Evolutionary conservation across 2,888 invertebrate species (phyloP), one percentile per base, ranked within the genome.

Genomic region (Drosophila eohydei): DNA sequence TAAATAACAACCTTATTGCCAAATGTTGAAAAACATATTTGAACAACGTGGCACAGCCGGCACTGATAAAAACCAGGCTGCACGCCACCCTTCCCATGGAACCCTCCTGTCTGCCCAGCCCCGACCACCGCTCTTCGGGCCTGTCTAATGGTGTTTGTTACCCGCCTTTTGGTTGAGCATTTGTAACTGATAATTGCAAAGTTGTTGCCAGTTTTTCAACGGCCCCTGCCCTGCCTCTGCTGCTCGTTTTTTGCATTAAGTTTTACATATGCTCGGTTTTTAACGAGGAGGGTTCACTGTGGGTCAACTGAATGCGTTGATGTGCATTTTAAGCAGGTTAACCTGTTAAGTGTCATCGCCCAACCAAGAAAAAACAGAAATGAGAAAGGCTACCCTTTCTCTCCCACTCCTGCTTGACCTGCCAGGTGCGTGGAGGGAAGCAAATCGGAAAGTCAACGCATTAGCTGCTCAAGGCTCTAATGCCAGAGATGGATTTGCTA

Each of bases 1-100:
- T 87, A 91, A 90, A 87, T 87, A 88, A 91, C 88, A 91, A 88
- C 88, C 88, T 89, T 89, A 91, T 91, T 89, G 91, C 89, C 89
- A 85, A 79, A 76, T 80, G 80, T 64, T 71, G 36, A 68, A 69
- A 80, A 80, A 80, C 83, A 80, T 83, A 80, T 82, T 80, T 75
- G 46, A 56, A 2, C 34, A 21, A 52, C 34, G 21, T 48, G 48
- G 36, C 26, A 36, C 32, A 12, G 11, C n/a, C n/a, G 11, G 51
- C 51, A 36, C 14, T 52, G 36, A 30, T 48, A 28, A 58, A 8
- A 26, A 21, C 36, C 43, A 32, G 34, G 28, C 34, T 21, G 9
- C 60, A 44, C 34, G 44, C 48, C 60, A 71, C 65, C 75, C 75
- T 57, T 59, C 36, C 38, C 30, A 7, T 28, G 30, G 16, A 56